These are phyloP conservation scores for Nibea coibor DNA, from an alignment of 2,113 vertebrate species.

Conservation along the genomic window DNA sequence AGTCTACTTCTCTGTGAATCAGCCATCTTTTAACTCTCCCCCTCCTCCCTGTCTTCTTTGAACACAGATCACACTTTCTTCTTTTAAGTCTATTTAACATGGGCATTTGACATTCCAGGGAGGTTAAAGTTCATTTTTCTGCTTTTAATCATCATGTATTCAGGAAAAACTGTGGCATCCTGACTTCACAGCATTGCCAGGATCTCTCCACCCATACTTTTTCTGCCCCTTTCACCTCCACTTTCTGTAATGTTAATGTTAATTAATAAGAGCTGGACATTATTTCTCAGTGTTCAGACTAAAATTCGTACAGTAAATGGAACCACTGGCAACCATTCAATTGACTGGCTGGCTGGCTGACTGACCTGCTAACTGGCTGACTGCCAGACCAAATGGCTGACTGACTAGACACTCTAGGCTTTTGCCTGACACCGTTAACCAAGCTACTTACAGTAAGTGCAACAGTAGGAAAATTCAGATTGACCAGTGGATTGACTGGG, in stretches of 20 bases:
- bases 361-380: constrained; percentile 38
- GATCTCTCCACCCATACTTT: constrained; percentile 1
- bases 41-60: neutral
- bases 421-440: constrained; percentile 46
- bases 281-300: constrained; percentile 52
- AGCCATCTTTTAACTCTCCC: neutral
- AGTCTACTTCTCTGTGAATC: neutral
- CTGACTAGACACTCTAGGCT: constrained; percentile 42
- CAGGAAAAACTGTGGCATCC: constrained; percentile 29
- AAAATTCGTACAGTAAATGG: constrained; percentile 62
- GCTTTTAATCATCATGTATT: constrained; percentile 35
- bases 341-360: constrained; percentile 39
- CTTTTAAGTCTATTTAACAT: constrained; percentile 25
- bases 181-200: constrained; percentile 23
- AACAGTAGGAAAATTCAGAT: constrained; percentile 20
- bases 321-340: constrained; percentile 62
- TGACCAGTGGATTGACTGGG: constrained; percentile 19
- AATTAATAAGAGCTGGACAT: constrained; percentile 50
- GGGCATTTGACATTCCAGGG: neutral
- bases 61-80: neutral
- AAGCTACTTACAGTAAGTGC: constrained; percentile 37
- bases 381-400: constrained; percentile 41
- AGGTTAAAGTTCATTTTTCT: constrained; percentile 15
- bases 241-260: constrained; percentile 41
- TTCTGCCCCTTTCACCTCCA: neutral